phyloP scores from a whole-genome alignment of 2,888 invertebrate genomes.

The Gerosis bhagava region DNA sequence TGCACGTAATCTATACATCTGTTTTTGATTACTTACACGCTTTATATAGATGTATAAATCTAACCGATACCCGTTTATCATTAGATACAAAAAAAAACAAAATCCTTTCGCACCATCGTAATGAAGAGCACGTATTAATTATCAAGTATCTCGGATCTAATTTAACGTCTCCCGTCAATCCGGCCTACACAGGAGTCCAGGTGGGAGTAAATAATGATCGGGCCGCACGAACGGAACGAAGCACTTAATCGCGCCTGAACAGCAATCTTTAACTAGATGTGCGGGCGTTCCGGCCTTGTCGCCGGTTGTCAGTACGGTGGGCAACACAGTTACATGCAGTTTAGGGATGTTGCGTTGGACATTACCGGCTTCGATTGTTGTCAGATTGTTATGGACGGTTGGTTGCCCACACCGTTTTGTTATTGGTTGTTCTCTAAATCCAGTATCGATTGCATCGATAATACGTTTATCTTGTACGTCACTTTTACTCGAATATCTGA shows the following conservation, averaged over 20 bases:
- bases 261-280: constrained; percentile 46
- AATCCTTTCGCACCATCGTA: constrained; percentile 5
- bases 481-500: no score
- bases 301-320: constrained; percentile 17
- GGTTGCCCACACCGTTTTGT: no score
- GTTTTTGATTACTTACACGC: no score
- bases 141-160: constrained; percentile 26
- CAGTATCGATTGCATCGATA: no score
- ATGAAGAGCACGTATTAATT: constrained; percentile 23
- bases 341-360: constrained; percentile 22
- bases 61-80: constrained; percentile 1
- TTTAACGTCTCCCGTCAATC: constrained; percentile 25
- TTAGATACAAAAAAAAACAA: no score
- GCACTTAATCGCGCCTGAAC: constrained; percentile 36
- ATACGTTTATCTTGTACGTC: no score
- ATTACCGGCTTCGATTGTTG: constrained; percentile 23
- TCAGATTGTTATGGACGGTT: constrained; percentile 8
- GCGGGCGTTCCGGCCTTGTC: constrained; percentile 35
- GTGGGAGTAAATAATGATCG: constrained; percentile 25
- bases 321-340: constrained; percentile 44
- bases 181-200: constrained; percentile 20
- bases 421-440: no score
- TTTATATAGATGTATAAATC: no score
- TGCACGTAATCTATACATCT: no score
- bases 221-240: constrained; percentile 17